Percentiles rank a stretch among this genome's conserved stretches.
Conservation (phyloP, 1,140 invertebrate species). For the Cephus cinctus region DNA sequence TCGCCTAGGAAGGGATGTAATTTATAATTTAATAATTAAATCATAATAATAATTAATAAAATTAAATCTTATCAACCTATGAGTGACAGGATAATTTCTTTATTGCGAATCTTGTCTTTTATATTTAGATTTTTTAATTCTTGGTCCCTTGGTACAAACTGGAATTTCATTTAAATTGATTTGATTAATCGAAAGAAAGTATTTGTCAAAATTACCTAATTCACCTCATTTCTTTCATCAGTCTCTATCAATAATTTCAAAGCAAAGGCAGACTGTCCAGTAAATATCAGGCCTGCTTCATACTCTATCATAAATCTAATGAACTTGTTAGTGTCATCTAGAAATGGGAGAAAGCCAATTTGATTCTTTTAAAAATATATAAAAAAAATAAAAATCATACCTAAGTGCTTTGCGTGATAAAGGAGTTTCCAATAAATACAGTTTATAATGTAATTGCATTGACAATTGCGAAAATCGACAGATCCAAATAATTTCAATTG, state of each 20-base stretch:
- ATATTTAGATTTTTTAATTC: too few relatives aligned
- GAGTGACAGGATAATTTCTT: slow-evolving; percentile 19
- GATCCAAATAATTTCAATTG: slow-evolving; percentile 15
- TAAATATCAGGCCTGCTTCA: slow-evolving; percentile 24
- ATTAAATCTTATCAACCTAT: slow-evolving; percentile 17
- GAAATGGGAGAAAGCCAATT: slow-evolving; percentile 5
- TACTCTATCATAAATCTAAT: slow-evolving; percentile 25
- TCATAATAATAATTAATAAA: background rate
- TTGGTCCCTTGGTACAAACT: too few relatives aligned
- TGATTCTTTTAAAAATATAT: background rate
- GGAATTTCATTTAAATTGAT: too few relatives aligned
- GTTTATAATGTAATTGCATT: slow-evolving; percentile 18
- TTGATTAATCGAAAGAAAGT: too few relatives aligned
- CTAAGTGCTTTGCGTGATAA: slow-evolving; percentile 15
- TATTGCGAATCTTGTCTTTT: background rate
- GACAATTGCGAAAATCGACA: slow-evolving; percentile 32
- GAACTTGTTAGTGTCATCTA: slow-evolving; percentile 16
- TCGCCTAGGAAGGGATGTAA: slow-evolving; percentile 23
- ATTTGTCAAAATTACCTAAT: background rate
- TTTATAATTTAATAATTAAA: slow-evolving; percentile 1
- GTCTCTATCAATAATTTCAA: slow-evolving; percentile 18
- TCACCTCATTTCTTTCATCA: slow-evolving; percentile 1
- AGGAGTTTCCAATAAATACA: slow-evolving; percentile 20
- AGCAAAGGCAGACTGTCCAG: slow-evolving; percentile 20
- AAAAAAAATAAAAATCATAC: slow-evolving; percentile 15